These are phyloP conservation scores for Tetraneura akinire DNA, from an alignment of 1,140 invertebrate species.

Conservation along the genomic window DNA sequence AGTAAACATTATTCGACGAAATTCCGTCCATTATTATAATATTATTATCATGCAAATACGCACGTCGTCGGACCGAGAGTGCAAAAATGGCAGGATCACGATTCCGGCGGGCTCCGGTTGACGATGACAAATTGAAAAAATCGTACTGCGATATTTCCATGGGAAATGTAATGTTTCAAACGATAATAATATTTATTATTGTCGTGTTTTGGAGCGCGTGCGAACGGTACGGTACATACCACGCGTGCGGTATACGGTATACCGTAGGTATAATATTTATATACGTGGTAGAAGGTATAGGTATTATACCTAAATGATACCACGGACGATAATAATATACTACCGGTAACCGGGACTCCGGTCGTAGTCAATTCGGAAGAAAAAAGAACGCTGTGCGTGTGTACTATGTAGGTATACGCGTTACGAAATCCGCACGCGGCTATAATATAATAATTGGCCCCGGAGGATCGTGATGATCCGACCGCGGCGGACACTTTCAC, in stretches of 20 bases:
- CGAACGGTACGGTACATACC: background rate
- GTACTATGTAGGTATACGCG: background rate
- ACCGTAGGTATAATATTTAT: no score
- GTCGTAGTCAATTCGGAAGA: background rate
- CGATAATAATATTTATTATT: background rate
- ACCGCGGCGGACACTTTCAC: conserved; percentile 13
- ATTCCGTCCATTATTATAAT: conserved; percentile 1
- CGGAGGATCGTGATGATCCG: conserved; percentile 23
- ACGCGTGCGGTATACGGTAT: no score
- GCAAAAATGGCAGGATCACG: conserved; percentile 24
- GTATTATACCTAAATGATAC: no score
- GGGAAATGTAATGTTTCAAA: background rate
- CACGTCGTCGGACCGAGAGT: no score
- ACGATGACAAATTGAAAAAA: conserved; percentile 9
- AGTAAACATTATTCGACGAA: conserved; percentile 10
- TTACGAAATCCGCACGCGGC: background rate
- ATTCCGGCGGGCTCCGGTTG: no score
- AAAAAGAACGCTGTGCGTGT: background rate
- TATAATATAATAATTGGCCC: conserved; percentile 4
- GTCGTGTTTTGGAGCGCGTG: background rate
- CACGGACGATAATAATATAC: no score
- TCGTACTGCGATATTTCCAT: background rate
- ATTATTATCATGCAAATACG: conserved; percentile 20
- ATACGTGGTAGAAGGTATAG: no score
- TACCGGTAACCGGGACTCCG: no score